Percentiles rank a stretch among this genome's conserved stretches.
Evolutionary conservation across 35 echinoderm and acorn worm genomes (phyloP).

Genomic region (Amphiura filiformis): DNA sequence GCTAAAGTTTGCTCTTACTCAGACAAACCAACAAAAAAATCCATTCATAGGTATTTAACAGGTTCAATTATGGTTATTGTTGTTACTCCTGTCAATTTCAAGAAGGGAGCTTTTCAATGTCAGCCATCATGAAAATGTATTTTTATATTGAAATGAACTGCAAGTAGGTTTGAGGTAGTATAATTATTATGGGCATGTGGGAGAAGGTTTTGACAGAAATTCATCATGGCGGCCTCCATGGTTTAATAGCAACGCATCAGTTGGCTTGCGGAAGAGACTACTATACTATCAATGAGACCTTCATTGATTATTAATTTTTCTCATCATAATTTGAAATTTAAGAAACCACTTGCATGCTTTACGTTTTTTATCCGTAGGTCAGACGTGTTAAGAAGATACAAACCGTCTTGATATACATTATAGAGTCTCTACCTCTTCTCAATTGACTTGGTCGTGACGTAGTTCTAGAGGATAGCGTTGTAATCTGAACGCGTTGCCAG

Average conservation of each 20-base stretch:
- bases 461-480: background rate
- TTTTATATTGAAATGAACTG: no score
- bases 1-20: background rate
- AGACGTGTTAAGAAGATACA: slow-evolving; percentile 7
- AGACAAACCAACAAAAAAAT: background rate
- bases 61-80: slow-evolving; percentile 9
- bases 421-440: background rate
- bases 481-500: background rate
- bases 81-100: slow-evolving; percentile 6
- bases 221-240: slow-evolving; percentile 4
- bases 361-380: background rate
- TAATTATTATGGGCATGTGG: background rate
- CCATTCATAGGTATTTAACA: slow-evolving; percentile 1
- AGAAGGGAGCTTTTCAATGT: background rate
- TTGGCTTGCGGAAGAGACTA: background rate
- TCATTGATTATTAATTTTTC: slow-evolving; percentile 13
- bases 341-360: background rate
- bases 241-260: background rate
- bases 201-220: background rate
- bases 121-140: background rate
- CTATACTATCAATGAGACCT: background rate
- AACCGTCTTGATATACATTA: background rate
- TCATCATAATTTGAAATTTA: slow-evolving; percentile 13
- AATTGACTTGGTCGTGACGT: background rate
- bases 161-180: no score